A percentile compares a stretch with the other conserved stretches of the same genome.
Evolutionary conservation across 2,113 vertebrate species (phyloP).

Genomic region (Peromyscus polionotus): DNA sequence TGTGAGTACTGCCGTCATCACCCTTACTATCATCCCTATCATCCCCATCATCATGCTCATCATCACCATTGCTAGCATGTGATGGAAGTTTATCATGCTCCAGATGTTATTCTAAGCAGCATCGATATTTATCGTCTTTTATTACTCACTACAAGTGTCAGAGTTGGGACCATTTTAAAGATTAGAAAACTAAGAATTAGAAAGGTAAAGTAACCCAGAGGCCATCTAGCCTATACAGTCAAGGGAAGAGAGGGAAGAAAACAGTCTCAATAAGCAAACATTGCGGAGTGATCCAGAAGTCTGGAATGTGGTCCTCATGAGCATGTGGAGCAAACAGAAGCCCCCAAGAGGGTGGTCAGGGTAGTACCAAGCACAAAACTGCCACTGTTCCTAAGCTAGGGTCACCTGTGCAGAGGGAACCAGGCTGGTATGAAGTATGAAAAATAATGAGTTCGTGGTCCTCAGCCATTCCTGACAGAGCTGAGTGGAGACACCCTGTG

Average conservation of each 20-base stretch:
- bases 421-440: not conserved
- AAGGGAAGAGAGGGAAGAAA: not conserved
- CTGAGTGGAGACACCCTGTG: not conserved
- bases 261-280: not conserved
- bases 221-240: not conserved
- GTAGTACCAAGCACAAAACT: not conserved
- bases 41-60: too few species aligned
- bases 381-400: not conserved
- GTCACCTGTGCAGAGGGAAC: not conserved
- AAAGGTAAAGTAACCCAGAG: not conserved
- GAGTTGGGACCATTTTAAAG: not conserved
- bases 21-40: not conserved
- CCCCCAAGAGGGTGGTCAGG: not conserved
- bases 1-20: not conserved
- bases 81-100: not conserved
- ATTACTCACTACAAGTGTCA: not conserved
- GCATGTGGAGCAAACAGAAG: not conserved
- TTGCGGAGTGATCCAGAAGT: not conserved
- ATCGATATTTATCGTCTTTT: not conserved
- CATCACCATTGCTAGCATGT: not conserved
- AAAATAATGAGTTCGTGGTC: not conserved
- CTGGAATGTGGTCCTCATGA: not conserved
- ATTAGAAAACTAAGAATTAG: not conserved
- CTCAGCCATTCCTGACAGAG: not conserved
- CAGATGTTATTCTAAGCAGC: not conserved